Percentiles rank a stretch among this genome's conserved stretches.
These are phyloP conservation scores for Corythaixoides concolor DNA, from an alignment of 2,113 vertebrate species.

Conservation along the genomic window DNA sequence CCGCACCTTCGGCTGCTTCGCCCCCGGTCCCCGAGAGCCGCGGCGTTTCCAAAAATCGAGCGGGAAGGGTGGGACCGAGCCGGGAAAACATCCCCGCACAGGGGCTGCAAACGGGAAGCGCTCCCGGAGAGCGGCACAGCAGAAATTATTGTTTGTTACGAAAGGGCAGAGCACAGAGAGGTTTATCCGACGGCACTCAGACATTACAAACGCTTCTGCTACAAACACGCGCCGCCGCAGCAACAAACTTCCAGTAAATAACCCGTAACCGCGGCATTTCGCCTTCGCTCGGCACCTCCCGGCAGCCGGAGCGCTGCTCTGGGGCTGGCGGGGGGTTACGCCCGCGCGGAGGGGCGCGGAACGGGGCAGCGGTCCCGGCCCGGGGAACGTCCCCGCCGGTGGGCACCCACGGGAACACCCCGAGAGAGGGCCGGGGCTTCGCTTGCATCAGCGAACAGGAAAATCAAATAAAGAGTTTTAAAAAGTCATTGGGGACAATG, in stretches of 20 bases:
- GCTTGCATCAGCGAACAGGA: accelerated
- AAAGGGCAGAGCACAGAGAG: neutral
- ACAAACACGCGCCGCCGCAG: neutral
- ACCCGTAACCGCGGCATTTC: neutral
- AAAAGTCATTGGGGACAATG: accelerated
- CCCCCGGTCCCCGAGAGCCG: neutral
- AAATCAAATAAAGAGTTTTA: no score
- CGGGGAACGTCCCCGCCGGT: no score
- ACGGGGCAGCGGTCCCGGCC: no score
- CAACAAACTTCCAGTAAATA: neutral
- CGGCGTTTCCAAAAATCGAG: conserved; percentile 32
- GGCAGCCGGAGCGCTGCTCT: no score
- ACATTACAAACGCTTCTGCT: neutral
- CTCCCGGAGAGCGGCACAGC: neutral
- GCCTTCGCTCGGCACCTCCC: no score
- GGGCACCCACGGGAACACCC: no score
- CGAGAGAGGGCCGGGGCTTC: no score
- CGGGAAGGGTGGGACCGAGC: neutral
- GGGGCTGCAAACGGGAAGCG: neutral
- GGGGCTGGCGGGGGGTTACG: no score
- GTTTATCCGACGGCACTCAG: neutral
- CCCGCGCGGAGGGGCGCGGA: no score
- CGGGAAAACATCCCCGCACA: neutral
- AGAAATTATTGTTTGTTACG: neutral
- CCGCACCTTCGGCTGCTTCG: neutral